Evolutionary conservation across 2,797 vertebrate genomes (phyloP).

Genomic region (Tapera naevia): DNA sequence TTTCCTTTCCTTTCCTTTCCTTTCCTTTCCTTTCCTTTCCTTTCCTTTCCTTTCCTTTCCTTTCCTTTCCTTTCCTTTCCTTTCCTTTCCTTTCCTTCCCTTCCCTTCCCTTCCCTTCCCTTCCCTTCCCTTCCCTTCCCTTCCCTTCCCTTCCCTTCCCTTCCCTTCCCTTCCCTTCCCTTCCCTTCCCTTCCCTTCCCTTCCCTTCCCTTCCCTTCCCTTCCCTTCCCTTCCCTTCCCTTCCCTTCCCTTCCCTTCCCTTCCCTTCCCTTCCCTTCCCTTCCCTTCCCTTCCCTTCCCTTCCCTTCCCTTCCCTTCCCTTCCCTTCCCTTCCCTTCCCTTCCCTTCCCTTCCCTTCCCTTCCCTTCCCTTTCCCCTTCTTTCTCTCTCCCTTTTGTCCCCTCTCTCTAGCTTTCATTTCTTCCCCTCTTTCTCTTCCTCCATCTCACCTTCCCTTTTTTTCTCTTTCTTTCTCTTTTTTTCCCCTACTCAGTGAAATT

Average conservation of each 20-base stretch:
- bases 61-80: too few species aligned
- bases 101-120: fast-evolving
- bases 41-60: fast-evolving
- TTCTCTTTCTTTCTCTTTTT: too few species aligned
- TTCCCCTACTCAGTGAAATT: neutral
- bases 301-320: fast-evolving
- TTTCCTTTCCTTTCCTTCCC: fast-evolving
- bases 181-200: too few species aligned
- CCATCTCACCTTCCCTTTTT: neutral
- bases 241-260: fast-evolving
- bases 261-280: too few species aligned
- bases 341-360: too few species aligned
- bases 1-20: too few species aligned
- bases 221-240: fast-evolving
- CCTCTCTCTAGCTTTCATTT: too few species aligned
- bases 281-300: fast-evolving
- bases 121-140: too few species aligned
- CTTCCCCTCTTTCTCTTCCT: too few species aligned
- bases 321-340: too few species aligned
- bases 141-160: fast-evolving
- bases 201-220: too few species aligned
- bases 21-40: fast-evolving
- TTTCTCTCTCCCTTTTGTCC: fast-evolving
- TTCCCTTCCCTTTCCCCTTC: fast-evolving
- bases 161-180: fast-evolving